Evolutionary conservation across 1,140 invertebrate genomes (phyloP).

Genomic region (Bombus turneri): DNA sequence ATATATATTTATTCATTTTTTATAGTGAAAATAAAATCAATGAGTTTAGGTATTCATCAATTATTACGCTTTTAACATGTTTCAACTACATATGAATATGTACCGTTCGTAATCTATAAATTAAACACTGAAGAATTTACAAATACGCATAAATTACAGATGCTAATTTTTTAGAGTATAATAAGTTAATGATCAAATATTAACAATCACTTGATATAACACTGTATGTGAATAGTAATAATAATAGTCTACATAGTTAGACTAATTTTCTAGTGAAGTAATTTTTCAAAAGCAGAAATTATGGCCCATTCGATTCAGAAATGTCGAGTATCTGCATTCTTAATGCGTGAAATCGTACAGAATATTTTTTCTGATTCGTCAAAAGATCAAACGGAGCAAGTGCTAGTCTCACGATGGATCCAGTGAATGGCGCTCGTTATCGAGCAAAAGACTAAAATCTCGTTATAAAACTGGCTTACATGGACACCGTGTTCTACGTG

Average conservation of each 20-base stretch:
- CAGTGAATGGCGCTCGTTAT: conserved; percentile 3
- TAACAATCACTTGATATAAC: not conserved
- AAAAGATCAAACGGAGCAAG: not conserved
- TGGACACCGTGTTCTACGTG: conserved; percentile 6
- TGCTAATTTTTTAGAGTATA: not conserved
- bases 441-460: conserved; percentile 25
- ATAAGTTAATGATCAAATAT: not conserved
- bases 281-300: not conserved
- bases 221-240: not conserved
- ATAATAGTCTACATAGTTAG: not conserved
- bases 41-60: not conserved
- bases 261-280: not conserved
- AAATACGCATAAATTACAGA: too few species aligned
- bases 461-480: conserved; percentile 17
- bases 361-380: not conserved
- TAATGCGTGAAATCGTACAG: not conserved
- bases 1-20: not conserved
- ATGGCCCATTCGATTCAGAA: not conserved
- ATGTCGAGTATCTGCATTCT: not conserved
- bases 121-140: not conserved
- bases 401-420: not conserved
- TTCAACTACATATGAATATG: not conserved
- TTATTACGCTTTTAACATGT: not conserved
- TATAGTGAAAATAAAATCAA: too few species aligned
- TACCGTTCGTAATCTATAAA: not conserved